Evolutionary conservation across 1,140 invertebrate genomes (phyloP).

Genomic region (Rhizoglyphus robini): DNA sequence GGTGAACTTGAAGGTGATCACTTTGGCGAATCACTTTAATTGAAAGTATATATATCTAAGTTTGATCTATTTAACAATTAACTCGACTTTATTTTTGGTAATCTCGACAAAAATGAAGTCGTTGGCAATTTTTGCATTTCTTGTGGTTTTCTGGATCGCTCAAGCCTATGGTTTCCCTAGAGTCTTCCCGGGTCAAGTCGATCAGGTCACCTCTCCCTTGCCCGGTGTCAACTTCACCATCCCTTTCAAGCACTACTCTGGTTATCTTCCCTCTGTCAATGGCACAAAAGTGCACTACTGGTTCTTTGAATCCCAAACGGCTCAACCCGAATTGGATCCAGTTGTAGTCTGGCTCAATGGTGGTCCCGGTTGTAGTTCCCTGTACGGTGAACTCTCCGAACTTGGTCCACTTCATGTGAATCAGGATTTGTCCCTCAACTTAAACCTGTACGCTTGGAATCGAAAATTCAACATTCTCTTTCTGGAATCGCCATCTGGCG

Average conservation of each 20-base stretch:
- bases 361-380: conserved; percentile 42
- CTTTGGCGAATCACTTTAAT: too few species aligned
- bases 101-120: too few species aligned
- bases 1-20: too few species aligned
- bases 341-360: conserved; percentile 44
- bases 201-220: too few species aligned
- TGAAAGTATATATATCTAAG: too few species aligned
- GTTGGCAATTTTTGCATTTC: too few species aligned
- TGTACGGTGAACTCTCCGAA: conserved; percentile 39
- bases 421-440: conserved; percentile 32
- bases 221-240: conserved; percentile 27
- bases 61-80: too few species aligned
- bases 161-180: too few species aligned
- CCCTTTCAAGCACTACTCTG: conserved; percentile 30
- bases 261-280: conserved; percentile 29
- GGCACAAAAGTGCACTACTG: conserved; percentile 30
- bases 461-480: conserved; percentile 58
- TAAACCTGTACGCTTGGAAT: conserved; percentile 40
- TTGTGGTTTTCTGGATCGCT: too few species aligned
- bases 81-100: too few species aligned
- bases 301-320: conserved; percentile 39
- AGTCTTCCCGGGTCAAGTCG: too few species aligned
- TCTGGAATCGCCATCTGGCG: conserved; percentile 43
- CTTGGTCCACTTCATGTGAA: conserved; percentile 39
- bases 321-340: conserved; percentile 37